Evolutionary conservation across 2,113 vertebrate genomes (phyloP), one percentile per base, ranked within the genome.

Genomic region (Hiodon alosoides): DNA sequence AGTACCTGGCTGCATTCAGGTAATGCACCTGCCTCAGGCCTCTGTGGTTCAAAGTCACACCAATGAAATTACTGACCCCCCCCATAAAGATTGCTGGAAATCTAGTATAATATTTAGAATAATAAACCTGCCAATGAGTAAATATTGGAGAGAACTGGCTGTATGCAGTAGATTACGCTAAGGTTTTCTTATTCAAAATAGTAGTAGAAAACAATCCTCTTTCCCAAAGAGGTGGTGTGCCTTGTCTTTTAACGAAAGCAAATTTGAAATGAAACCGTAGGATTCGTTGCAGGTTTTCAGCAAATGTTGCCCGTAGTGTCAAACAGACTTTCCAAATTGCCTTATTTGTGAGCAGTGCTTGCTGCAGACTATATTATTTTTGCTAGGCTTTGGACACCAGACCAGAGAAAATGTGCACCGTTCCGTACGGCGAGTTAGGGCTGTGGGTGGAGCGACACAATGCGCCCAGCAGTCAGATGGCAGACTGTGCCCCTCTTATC

Each of bases 1-100:
- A 98, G 80, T 98, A 98, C 82, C 88, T 98, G 64, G 93, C 96
- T 0, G 96, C 97, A 7, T 98, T 98, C 90, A 94, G 96, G 97
- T 98, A 82, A 16, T 61, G 78, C 5, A 13, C 4, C 60, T 48
- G 5, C 7, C 69, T 3, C 54, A 3, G 46, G 50, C 48, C 50
- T 14, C 10, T 67, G 66, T 31, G 31, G 31, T 4, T 59, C 58
- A 59, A 4, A 14, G 51, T 14, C 52, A 5, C 68, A 69, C 5
- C 53, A 54, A n/a, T n/a, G 4, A 54, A 10, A 59, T 60, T 13
- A 60, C 17, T 16, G 46, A 55, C 54, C 11, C 31, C 17, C 57
- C 9, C 51, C 70, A 60, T 47, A 67, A 4, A 31, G 31, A 31
- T 46, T 47, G 17, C 65, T 5, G 57, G 51, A 0, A 71, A 70